Conservation (phyloP, 1,140 invertebrate genomes). For the Pseudoatta argentina region DNA sequence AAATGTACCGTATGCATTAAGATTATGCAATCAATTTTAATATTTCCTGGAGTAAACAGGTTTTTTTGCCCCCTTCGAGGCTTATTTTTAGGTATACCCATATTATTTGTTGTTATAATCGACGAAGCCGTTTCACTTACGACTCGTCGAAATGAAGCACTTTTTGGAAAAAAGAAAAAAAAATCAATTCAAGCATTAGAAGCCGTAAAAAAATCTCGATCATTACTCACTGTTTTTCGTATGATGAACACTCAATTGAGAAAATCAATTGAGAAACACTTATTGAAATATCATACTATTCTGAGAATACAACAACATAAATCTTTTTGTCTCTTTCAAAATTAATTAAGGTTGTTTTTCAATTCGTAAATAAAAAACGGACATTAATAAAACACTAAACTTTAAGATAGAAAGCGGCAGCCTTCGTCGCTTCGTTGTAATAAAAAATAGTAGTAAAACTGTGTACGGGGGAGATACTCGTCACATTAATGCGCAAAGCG, state of each 20-base stretch:
- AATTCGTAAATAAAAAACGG: not conserved
- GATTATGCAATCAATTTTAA: conserved; percentile 30
- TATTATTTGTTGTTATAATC: conserved; percentile 11
- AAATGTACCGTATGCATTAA: not conserved
- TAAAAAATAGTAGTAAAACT: conserved; percentile 7
- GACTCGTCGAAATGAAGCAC: not conserved
- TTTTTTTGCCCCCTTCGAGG: not conserved
- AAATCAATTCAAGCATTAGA: conserved; percentile 19
- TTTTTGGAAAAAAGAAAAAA: not conserved
- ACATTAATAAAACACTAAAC: not conserved
- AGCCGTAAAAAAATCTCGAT: not conserved
- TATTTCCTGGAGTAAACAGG: not conserved
- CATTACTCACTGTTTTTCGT: not conserved
- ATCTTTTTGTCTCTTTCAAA: not conserved
- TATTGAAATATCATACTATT: not conserved
- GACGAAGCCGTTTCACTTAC: not conserved
- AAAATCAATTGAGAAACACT: not conserved
- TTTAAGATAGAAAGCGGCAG: conserved; percentile 12
- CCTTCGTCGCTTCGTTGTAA: not conserved
- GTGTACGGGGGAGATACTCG: not conserved
- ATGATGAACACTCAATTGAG: not conserved
- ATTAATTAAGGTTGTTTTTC: not conserved
- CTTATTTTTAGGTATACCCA: not conserved
- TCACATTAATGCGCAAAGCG: conserved; percentile 8
- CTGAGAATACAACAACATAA: not conserved